phyloP scores from a whole-genome alignment of 1,140 invertebrate species.

The Rhopalosiphum maidis region DNA sequence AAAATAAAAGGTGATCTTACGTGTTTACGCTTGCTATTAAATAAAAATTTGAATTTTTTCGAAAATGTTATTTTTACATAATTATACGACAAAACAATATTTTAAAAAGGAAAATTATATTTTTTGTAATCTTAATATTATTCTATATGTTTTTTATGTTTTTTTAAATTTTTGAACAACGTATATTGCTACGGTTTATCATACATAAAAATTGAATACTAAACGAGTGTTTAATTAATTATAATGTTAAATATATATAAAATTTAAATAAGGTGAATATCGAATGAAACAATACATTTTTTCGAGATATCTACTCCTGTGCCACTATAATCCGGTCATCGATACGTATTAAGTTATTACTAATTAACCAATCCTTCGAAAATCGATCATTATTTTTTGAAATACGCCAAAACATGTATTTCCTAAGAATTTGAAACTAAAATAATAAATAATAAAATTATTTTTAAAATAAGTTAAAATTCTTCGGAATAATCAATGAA shows the following conservation, averaged over 20 bases:
- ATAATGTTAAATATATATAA: not conserved
- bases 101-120: not conserved
- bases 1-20: not conserved
- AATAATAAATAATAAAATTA: not conserved
- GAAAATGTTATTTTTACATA: not conserved
- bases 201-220: no score
- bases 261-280: not conserved
- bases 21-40: not conserved
- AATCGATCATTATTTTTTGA: not conserved
- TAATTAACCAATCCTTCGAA: not conserved
- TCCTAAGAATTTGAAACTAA: not conserved
- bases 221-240: not conserved
- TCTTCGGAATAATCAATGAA: no score
- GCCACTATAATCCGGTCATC: not conserved
- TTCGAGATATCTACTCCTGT: not conserved
- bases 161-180: not conserved
- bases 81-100: not conserved
- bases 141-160: not conserved
- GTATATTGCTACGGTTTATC: no score
- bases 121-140: not conserved
- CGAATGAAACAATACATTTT: not conserved
- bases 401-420: not conserved
- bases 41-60: not conserved
- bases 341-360: not conserved
- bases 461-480: no score